Conservation (phyloP, 1,140 invertebrate species). For the Lepidurus packardi region DNA sequence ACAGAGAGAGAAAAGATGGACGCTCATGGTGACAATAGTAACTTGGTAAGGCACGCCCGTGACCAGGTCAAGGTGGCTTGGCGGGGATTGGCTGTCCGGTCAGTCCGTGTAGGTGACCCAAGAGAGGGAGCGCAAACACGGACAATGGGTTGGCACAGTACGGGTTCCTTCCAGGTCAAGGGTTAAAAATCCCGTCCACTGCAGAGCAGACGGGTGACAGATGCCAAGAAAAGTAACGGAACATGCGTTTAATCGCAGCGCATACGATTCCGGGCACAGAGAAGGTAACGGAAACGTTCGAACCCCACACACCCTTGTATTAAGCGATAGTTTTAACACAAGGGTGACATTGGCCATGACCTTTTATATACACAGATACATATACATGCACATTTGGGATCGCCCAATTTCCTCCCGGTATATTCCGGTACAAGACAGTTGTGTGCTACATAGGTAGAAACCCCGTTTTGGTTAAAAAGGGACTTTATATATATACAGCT, state of each 20-base stretch:
- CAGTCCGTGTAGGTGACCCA: too few species aligned
- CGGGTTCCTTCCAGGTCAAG: neutral
- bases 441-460: too few species aligned
- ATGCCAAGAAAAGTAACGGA: conserved; percentile 9
- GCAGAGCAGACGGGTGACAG: conserved; percentile 1
- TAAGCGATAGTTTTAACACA: neutral
- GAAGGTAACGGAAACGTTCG: neutral
- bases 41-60: neutral
- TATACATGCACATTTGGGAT: too few species aligned
- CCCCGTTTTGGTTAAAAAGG: too few species aligned
- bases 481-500: neutral
- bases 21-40: neutral
- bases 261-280: neutral
- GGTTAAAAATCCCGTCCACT: neutral
- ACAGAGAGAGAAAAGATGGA: neutral
- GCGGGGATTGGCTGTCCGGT: neutral
- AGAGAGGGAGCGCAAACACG: neutral
- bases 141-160: neutral
- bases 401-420: too few species aligned
- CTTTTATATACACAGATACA: neutral
- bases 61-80: neutral
- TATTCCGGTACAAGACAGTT: too few species aligned
- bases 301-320: neutral
- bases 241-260: neutral
- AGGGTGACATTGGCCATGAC: neutral